Conservation (phyloP, 2,888 invertebrate genomes). For the Metacarcinus magister region DNA sequence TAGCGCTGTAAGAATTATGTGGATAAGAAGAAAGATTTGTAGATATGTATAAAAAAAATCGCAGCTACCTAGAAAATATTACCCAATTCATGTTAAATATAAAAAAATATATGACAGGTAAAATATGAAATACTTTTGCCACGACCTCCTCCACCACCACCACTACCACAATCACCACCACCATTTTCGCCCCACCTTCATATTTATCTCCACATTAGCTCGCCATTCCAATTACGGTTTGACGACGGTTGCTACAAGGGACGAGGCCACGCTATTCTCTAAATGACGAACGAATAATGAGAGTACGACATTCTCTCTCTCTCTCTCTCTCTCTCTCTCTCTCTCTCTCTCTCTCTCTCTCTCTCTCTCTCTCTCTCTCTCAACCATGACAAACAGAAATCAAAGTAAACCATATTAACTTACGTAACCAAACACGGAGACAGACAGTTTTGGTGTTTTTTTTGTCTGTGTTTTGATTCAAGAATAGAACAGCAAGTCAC, state of each 20-base stretch:
- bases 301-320: background rate
- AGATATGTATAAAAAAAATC: no score
- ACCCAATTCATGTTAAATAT: no score
- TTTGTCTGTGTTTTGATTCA: background rate
- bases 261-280: background rate
- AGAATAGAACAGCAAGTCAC: background rate
- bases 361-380: no score
- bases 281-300: background rate
- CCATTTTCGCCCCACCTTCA: background rate
- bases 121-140: background rate
- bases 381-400: no score
- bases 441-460: no score
- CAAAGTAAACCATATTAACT: no score
- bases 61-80: no score
- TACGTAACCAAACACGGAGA: no score
- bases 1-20: background rate
- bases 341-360: no score
- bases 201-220: constrained; percentile 21
- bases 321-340: no score
- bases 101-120: no score
- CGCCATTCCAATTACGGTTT: background rate
- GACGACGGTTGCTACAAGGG: background rate
- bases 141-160: background rate
- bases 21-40: no score
- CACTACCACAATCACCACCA: background rate